Base-by-base conservation (phyloP, 2,113 vertebrate species). In the Electrona antarctica region DNA sequence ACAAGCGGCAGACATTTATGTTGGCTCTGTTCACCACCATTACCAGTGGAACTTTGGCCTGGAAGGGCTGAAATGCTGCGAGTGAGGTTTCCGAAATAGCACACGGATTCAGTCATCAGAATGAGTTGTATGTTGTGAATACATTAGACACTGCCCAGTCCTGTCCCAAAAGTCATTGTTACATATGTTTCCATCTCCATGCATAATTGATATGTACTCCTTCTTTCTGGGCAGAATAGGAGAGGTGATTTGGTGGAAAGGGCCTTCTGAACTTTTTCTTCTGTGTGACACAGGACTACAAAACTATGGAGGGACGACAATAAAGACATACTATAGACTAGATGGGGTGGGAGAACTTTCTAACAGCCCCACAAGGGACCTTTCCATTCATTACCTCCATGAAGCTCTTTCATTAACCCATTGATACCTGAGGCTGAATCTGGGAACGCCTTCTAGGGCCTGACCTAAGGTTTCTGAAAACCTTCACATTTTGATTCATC, bases 341-440 rank as follows among this genome's bases (percentile, higher is more conserved):
- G 65, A 72, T 60, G 15, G 56, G 57, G 71, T 72, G 61, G 14
- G 61, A 73, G 55, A 68, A 59, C 52, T 82, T 83, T 82, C 65
- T 72, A 74, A 66, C 73, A 75, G 77, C 79, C 79, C 66, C 71
- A 11, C 71, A 9, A 62, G 45, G 77, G 76, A 73, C 66, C 51
- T 79, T 67, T 52, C 56, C 63, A 92, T 93, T 90, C 81, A 90
- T 88, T 85, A 85, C 78, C 92, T 89, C 83, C 89, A 77, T 91
- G 90, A 90, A 88, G 80, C 89, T 83, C 86, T 93, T 93, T 92
- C 90, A 93, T 91, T 79, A n/a, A n/a, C n/a, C n/a, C n/a, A n/a
- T n/a, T n/a, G n/a, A n/a, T n/a, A n/a, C n/a, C n/a, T n/a, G n/a
- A n/a, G n/a, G n/a, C n/a, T n/a, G n/a, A n/a, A n/a, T n/a, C n/a